Evolutionary conservation across 2,113 vertebrate genomes (phyloP).

Genomic region (Pseudorhombus dupliciocellatus): DNA sequence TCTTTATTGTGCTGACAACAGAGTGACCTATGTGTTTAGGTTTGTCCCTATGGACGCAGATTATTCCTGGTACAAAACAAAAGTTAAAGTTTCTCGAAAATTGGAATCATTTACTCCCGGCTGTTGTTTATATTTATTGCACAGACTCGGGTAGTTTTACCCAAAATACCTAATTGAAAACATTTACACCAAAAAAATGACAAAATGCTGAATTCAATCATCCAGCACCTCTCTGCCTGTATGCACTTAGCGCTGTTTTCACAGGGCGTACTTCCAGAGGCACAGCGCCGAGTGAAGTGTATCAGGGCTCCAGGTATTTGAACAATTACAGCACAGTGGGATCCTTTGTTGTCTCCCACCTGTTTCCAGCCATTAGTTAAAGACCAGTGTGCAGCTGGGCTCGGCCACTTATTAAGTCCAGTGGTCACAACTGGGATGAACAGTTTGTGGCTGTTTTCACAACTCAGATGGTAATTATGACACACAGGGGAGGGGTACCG

Average conservation of each 20-base stretch:
- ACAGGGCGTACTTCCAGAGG: conserved; percentile 1
- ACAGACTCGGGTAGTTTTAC: neutral
- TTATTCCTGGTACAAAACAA: no score
- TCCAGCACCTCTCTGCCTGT: neutral
- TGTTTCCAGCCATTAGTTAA: conserved; percentile 64
- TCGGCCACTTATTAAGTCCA: conserved; percentile 53
- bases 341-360: conserved; percentile 75
- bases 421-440: conserved; percentile 51
- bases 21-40: no score
- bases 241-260: neutral
- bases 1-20: no score
- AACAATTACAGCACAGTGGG: conserved; percentile 63
- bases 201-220: neutral
- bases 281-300: conserved; percentile 4
- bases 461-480: conserved; percentile 30
- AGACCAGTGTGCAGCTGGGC: conserved; percentile 58
- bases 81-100: no score
- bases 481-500: neutral
- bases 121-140: no score
- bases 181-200: no score
- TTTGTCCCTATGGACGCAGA: no score
- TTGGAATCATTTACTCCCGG: no score
- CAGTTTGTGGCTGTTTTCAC: conserved; percentile 38
- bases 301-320: conserved; percentile 57
- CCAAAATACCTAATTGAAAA: neutral